Evolutionary conservation across 2,888 invertebrate species (phyloP).

Genomic region (Noctua pronuba): DNA sequence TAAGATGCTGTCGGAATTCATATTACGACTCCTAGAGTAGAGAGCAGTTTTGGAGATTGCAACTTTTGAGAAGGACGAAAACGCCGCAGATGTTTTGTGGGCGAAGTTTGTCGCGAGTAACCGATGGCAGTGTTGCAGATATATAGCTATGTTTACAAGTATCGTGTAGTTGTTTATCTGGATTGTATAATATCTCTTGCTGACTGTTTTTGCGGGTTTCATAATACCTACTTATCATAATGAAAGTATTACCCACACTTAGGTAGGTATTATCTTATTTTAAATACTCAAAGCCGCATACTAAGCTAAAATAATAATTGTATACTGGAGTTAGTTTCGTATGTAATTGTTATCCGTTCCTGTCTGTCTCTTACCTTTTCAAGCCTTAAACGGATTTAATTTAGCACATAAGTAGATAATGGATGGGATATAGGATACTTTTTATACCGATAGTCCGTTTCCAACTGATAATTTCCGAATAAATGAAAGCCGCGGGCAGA

Average conservation of each 20-base stretch:
- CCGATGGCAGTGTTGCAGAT: background rate
- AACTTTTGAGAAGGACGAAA: conserved; percentile 14
- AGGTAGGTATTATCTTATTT: background rate
- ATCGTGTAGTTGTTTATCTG: background rate
- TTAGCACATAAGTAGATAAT: background rate
- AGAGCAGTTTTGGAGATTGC: conserved; percentile 30
- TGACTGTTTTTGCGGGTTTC: too few species aligned
- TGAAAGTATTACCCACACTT: background rate
- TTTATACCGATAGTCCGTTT: background rate
- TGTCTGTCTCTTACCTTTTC: background rate
- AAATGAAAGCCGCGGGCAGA: too few species aligned
- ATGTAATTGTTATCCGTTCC: background rate
- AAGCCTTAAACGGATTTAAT: background rate
- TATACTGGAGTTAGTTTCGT: too few species aligned
- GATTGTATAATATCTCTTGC: background rate
- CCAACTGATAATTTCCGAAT: background rate
- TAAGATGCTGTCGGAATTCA: conserved; percentile 52
- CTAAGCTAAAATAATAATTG: background rate
- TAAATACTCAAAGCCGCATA: background rate
- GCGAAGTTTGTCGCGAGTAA: conserved; percentile 28
- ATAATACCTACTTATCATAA: background rate
- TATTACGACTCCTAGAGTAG: conserved; percentile 35
- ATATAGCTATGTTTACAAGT: background rate
- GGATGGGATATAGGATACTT: background rate
- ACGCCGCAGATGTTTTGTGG: conserved; percentile 34